These are phyloP conservation scores for Microtus pennsylvanicus DNA, from an alignment of 2,113 vertebrate species.

Conservation along the genomic window DNA sequence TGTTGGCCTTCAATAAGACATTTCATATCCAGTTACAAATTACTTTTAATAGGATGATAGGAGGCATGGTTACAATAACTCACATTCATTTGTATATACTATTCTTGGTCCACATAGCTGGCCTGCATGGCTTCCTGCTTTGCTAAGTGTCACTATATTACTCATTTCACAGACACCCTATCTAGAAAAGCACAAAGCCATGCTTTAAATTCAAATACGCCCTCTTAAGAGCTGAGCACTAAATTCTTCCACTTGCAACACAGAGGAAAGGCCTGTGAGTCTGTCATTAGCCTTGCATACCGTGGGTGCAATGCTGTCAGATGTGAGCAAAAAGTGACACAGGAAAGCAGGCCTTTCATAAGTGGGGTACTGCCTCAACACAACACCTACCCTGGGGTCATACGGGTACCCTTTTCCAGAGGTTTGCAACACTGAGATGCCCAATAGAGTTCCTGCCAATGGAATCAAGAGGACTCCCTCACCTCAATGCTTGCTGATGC, in stretches of 20 bases:
- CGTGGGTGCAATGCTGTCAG: background rate
- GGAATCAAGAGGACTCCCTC: background rate
- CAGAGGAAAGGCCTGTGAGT: background rate
- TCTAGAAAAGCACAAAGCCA: background rate
- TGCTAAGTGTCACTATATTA: background rate
- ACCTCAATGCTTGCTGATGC: background rate
- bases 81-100: background rate
- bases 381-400: background rate
- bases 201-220: constrained; percentile 2
- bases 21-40: constrained; percentile 2
- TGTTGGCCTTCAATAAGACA: background rate
- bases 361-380: background rate
- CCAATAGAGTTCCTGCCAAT: background rate
- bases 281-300: background rate
- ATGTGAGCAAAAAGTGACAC: background rate
- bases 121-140: background rate
- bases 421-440: background rate
- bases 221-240: background rate
- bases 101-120: background rate
- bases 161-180: background rate
- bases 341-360: background rate
- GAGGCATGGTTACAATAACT: background rate
- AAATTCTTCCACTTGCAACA: background rate
- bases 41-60: background rate
- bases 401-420: background rate